Percentiles rank a stretch among this genome's conserved stretches.
Evolutionary conservation across 2,113 vertebrate species (phyloP).

Genomic region (Paramisgurnus dabryanus): DNA sequence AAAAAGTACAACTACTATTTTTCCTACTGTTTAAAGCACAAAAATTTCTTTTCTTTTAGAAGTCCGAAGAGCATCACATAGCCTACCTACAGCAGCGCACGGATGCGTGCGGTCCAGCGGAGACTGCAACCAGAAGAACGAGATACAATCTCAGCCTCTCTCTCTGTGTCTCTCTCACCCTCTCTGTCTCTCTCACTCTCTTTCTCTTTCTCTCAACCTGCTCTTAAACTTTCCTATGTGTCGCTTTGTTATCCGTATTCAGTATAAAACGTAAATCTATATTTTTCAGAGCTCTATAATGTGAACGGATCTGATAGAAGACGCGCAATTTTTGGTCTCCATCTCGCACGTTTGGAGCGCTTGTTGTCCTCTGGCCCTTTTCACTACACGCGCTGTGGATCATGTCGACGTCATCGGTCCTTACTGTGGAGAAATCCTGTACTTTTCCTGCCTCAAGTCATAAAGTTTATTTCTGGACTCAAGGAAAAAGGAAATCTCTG

Average conservation of each 20-base stretch:
- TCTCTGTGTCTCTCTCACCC: slow-evolving; percentile 37
- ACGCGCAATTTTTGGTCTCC: slow-evolving; percentile 81
- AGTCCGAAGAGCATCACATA: background rate
- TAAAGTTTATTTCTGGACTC: slow-evolving; percentile 77
- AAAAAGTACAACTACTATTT: background rate
- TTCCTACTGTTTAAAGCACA: background rate
- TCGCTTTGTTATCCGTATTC: slow-evolving; percentile 32
- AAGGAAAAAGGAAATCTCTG: slow-evolving; percentile 43
- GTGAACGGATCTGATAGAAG: slow-evolving; percentile 68
- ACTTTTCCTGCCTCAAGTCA: slow-evolving; percentile 49
- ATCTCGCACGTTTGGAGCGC: slow-evolving; percentile 75
- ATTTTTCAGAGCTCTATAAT: slow-evolving; percentile 73
- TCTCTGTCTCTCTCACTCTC: slow-evolving; percentile 38
- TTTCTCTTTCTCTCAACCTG: slow-evolving; percentile 1
- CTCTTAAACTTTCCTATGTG: slow-evolving; percentile 17
- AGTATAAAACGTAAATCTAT: slow-evolving; percentile 66
- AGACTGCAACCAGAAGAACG: slow-evolving; percentile 71
- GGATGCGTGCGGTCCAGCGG: slow-evolving; percentile 64
- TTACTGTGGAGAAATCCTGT: background rate
- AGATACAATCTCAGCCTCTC: slow-evolving; percentile 57
- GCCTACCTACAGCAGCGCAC: slow-evolving; percentile 68
- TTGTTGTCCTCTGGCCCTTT: slow-evolving; percentile 90
- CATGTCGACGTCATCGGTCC: slow-evolving; percentile 88
- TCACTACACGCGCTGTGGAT: slow-evolving; percentile 85
- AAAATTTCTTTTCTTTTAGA: too few species aligned